Evolutionary conservation across 2,113 vertebrate species (phyloP).

Genomic region (Clarias batrachus): DNA sequence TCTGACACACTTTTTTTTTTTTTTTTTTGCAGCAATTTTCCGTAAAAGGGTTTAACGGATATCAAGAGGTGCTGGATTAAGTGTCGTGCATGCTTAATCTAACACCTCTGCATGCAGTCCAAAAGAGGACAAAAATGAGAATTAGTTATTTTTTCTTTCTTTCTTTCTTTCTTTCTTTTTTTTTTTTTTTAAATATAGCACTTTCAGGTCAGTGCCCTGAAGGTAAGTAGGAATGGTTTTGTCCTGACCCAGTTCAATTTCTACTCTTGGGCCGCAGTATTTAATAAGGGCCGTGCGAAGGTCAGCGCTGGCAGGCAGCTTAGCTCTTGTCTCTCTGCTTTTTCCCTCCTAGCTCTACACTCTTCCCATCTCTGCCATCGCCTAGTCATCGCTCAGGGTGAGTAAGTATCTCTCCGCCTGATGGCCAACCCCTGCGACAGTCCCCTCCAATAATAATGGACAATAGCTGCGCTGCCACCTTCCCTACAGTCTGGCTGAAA

Average conservation of each 20-base stretch:
- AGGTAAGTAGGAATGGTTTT: slow-evolving; percentile 34
- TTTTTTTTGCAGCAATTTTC: slow-evolving; percentile 14
- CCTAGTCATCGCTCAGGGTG: slow-evolving; percentile 47
- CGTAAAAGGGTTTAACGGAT: slow-evolving; percentile 30
- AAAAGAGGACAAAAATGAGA: background rate
- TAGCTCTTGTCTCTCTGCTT: background rate
- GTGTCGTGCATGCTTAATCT: slow-evolving; percentile 16
- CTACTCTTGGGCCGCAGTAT: slow-evolving; percentile 61
- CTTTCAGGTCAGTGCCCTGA: slow-evolving; percentile 37
- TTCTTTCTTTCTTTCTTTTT: background rate
- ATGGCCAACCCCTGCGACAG: slow-evolving; percentile 49
- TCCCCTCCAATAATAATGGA: slow-evolving; percentile 67
- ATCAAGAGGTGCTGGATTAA: slow-evolving; percentile 45
- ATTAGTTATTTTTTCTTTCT: background rate
- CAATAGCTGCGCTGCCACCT: slow-evolving; percentile 60
- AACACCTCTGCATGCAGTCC: slow-evolving; percentile 16
- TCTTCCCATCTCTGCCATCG: slow-evolving; percentile 32
- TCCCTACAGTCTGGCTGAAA: slow-evolving; percentile 66
- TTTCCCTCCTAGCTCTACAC: slow-evolving; percentile 46
- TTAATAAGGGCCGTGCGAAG: slow-evolving; percentile 62
- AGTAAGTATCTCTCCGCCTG: slow-evolving; percentile 37
- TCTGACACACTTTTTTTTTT: slow-evolving; percentile 20
- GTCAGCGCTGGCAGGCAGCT: slow-evolving; percentile 56
- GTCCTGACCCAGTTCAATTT: slow-evolving; percentile 41
- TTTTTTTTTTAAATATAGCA: slow-evolving; percentile 16